Conservation (phyloP, 2,113 vertebrate genomes). For the Sprattus sprattus region DNA sequence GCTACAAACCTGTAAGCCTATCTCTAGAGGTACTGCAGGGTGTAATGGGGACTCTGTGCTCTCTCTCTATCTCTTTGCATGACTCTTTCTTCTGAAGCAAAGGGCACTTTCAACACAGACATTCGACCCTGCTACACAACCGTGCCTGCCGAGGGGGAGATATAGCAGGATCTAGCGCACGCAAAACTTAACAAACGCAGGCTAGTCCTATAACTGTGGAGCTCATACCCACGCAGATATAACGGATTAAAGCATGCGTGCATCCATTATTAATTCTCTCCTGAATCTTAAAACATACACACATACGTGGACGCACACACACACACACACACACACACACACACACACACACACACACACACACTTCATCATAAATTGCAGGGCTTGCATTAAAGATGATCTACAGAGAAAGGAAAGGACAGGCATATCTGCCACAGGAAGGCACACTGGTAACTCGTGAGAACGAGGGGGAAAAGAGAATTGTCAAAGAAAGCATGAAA, state of each 20-base stretch:
- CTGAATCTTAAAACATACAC: not conserved
- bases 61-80: not conserved
- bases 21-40: not conserved
- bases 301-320: not conserved
- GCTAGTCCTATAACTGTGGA: not conserved
- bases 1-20: not conserved
- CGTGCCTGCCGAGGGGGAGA: not conserved
- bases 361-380: not conserved
- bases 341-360: not conserved
- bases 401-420: not conserved
- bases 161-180: not conserved
- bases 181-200: not conserved
- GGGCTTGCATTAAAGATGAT: constrained; percentile 4
- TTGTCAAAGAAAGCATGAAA: not conserved
- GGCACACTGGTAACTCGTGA: not conserved
- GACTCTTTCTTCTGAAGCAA: not conserved
- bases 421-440: not conserved
- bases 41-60: not conserved
- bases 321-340: not conserved
- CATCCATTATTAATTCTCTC: not conserved
- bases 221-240: not conserved
- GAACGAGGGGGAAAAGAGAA: not conserved
- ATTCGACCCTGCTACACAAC: not conserved
- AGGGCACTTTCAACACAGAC: not conserved
- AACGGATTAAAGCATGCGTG: not conserved